These are phyloP conservation scores for Pangasius mekongensis DNA, from an alignment of 2,797 vertebrate species.

Conservation along the genomic window DNA sequence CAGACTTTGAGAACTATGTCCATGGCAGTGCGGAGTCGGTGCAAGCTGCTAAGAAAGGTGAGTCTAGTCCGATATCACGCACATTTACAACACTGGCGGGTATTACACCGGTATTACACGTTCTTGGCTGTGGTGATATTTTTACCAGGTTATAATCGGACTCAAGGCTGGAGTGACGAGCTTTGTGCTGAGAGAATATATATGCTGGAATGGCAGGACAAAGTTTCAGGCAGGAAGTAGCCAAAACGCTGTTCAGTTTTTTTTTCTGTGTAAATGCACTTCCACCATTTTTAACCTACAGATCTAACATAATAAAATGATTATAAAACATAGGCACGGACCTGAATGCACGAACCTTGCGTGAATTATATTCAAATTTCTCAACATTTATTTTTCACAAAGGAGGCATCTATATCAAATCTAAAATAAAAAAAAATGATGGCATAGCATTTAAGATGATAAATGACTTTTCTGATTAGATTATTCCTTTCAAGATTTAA, in stretches of 20 bases:
- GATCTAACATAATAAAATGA: not conserved
- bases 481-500: not conserved
- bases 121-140: not conserved
- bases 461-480: not conserved
- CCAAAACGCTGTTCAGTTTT: not conserved
- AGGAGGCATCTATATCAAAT: not conserved
- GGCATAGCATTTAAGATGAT: not conserved
- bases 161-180: not conserved
- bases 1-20: constrained; percentile 86
- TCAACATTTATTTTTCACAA: not conserved
- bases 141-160: not conserved
- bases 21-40: constrained; percentile 74
- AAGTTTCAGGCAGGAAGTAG: not conserved
- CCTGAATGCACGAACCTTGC: not conserved
- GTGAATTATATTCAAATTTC: not conserved
- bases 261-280: not conserved
- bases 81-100: not conserved
- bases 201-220: not conserved
- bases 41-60: constrained; percentile 88
- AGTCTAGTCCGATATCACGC: constrained; percentile 41
- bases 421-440: not conserved
- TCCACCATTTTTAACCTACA: not conserved
- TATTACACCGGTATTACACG: not conserved
- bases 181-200: not conserved
- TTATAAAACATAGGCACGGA: not conserved